A percentile compares a stretch with the other conserved stretches of the same genome.
phyloP scores from a whole-genome alignment of 2,888 invertebrate species.

The Rosalia funebris region DNA sequence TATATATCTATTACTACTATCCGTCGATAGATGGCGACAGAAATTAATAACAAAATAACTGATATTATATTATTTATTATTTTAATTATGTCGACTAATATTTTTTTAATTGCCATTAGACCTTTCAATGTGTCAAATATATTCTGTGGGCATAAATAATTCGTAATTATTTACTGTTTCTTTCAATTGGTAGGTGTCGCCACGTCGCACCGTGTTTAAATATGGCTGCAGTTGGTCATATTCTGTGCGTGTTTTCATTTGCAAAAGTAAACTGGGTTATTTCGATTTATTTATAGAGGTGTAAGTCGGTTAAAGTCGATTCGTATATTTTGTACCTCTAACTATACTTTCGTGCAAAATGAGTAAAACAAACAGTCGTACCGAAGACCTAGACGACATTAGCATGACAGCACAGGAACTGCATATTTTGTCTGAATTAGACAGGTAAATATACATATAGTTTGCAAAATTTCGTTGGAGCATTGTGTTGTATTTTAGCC shows the following conservation, averaged over 20 bases:
- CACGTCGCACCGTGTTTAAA: conserved; percentile 10
- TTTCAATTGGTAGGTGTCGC: neutral
- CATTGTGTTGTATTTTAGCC: conserved; percentile 70
- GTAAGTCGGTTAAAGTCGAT: conserved; percentile 24
- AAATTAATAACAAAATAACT: too few species aligned
- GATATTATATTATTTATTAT: too few species aligned
- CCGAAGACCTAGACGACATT: conserved; percentile 60
- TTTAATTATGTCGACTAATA: too few species aligned
- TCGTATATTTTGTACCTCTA: conserved; percentile 22
- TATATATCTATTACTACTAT: too few species aligned
- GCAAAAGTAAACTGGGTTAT: conserved; percentile 29
- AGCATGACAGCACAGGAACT: conserved; percentile 80
- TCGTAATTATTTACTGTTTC: neutral
- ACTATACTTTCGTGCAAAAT: conserved; percentile 46
- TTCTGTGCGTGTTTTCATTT: conserved; percentile 23
- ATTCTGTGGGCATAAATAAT: too few species aligned
- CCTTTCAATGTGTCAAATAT: too few species aligned
- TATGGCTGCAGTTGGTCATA: conserved; percentile 28
- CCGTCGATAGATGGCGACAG: too few species aligned
- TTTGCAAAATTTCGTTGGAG: conserved; percentile 22
- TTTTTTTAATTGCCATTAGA: too few species aligned
- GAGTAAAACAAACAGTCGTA: conserved; percentile 55
- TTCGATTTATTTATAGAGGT: conserved; percentile 32
- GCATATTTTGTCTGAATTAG: conserved; percentile 86
- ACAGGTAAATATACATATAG: conserved; percentile 69